Percentiles rank a stretch among this genome's conserved stretches.
These are phyloP conservation scores for Epistrophe eligans DNA, from an alignment of 2,888 invertebrate species.

Conservation along the genomic window DNA sequence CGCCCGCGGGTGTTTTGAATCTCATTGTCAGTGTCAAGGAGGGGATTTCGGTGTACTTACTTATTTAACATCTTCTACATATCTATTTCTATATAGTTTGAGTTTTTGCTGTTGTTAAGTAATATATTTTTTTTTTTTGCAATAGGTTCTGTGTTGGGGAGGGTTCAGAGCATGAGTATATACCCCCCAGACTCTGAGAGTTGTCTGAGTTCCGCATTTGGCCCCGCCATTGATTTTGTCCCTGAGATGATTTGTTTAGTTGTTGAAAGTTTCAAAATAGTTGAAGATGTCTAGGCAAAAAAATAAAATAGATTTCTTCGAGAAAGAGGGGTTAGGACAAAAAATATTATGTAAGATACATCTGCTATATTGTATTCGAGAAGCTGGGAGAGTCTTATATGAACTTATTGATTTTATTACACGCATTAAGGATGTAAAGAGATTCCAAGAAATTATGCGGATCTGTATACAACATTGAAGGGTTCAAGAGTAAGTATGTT, in stretches of 20 bases:
- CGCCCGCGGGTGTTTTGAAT: slow-evolving; percentile 67
- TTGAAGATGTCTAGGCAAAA: slow-evolving; percentile 45
- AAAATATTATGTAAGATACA: slow-evolving; percentile 53
- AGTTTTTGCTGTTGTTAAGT: slow-evolving; percentile 43
- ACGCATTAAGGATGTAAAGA: slow-evolving; percentile 33
- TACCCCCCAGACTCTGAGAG: background rate
- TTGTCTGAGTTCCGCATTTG: slow-evolving; percentile 40
- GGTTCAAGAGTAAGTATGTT: slow-evolving; percentile 15
- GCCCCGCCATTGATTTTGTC: slow-evolving; percentile 55
- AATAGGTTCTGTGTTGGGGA: slow-evolving; percentile 74
- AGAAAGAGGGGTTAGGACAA: background rate
- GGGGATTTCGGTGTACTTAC: slow-evolving; percentile 48
- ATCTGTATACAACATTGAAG: slow-evolving; percentile 7
- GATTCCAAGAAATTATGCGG: slow-evolving; percentile 9
- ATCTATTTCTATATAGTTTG: background rate
- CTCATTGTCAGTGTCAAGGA: slow-evolving; percentile 75
- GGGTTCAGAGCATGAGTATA: slow-evolving; percentile 62
- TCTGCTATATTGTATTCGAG: slow-evolving; percentile 31
- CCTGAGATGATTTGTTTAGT: slow-evolving; percentile 19
- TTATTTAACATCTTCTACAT: slow-evolving; percentile 7
- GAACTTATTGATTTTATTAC: slow-evolving; percentile 52
- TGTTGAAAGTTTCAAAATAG: slow-evolving; percentile 54
- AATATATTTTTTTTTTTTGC: slow-evolving; percentile 47
- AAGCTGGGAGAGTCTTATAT: slow-evolving; percentile 24
- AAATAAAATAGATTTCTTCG: background rate